Conservation (phyloP, 2,888 invertebrate genomes). For the Ditylenchus weischeri region DNA sequence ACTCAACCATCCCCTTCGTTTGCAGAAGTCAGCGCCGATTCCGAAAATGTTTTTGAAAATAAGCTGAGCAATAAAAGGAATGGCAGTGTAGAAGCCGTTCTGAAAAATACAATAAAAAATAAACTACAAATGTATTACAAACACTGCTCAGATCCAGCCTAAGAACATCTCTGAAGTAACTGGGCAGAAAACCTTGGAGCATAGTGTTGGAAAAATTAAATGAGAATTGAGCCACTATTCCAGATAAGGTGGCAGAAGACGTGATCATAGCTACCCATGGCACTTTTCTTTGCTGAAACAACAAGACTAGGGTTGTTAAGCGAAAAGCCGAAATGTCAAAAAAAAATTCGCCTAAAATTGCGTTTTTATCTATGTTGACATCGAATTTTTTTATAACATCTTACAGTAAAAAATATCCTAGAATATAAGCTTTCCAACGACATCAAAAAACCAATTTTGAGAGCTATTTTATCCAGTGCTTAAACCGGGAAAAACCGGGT, state of each 20-base stretch:
- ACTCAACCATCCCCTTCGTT: constrained; percentile 34
- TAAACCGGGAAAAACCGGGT: too few relatives aligned
- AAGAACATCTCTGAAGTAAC: constrained; percentile 51
- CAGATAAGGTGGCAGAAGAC: constrained; percentile 23
- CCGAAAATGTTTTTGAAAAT: constrained; percentile 42
- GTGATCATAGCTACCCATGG: constrained; percentile 31
- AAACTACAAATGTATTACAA: neutral
- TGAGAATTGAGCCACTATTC: constrained; percentile 22
- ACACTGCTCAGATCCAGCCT: constrained; percentile 37
- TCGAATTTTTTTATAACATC: too few relatives aligned
- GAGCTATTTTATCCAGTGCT: too few relatives aligned
- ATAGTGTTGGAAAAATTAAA: constrained; percentile 42
- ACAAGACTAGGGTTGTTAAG: too few relatives aligned
- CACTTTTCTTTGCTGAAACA: constrained; percentile 11
- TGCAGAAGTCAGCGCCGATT: constrained; percentile 39
- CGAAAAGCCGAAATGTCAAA: too few relatives aligned
- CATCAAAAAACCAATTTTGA: too few relatives aligned
- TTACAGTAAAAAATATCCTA: too few relatives aligned
- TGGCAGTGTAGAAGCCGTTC: constrained; percentile 46
- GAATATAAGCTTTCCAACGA: too few relatives aligned
- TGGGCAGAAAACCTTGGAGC: constrained; percentile 46
- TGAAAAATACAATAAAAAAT: constrained; percentile 1
- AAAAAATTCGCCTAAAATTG: too few relatives aligned
- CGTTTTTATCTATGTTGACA: too few relatives aligned
- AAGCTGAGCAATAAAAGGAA: constrained; percentile 44